Percentiles rank a stretch among this genome's conserved stretches.
These are phyloP conservation scores for Homalodisca vitripennis DNA, from an alignment of 1,140 invertebrate species.

Conservation along the genomic window DNA sequence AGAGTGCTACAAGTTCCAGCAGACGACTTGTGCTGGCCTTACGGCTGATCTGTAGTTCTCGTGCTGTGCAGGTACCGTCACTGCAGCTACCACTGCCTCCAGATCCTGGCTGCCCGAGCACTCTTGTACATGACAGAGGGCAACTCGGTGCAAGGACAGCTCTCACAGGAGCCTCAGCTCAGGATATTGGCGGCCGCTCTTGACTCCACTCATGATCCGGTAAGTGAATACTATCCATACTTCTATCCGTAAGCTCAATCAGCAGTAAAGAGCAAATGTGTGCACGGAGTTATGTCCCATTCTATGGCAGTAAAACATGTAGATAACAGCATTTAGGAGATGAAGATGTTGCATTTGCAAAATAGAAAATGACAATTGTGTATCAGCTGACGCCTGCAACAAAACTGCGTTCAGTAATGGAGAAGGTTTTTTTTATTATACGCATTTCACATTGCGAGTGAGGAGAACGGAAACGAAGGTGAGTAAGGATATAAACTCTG, in stretches of 20 bases:
- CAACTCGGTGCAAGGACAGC: conserved; percentile 54
- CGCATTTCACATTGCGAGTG: no score
- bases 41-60: background rate
- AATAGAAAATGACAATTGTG: no score
- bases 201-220: conserved; percentile 66
- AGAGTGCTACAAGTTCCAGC: background rate
- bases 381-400: no score
- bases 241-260: no score
- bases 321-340: background rate
- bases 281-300: no score
- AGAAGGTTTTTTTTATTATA: no score
- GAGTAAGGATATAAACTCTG: no score
- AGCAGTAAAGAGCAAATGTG: no score
- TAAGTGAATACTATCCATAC: no score
- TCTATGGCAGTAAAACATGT: background rate
- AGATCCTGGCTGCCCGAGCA: conserved; percentile 62
- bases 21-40: background rate
- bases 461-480: no score
- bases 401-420: no score
- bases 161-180: conserved; percentile 57
- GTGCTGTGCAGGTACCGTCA: conserved; percentile 54
- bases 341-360: no score
- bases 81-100: conserved; percentile 67
- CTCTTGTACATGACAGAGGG: conserved; percentile 62
- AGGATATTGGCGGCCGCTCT: conserved; percentile 59